Conservation (phyloP, 2,888 invertebrate species). For the Eupsilia transversa region DNA sequence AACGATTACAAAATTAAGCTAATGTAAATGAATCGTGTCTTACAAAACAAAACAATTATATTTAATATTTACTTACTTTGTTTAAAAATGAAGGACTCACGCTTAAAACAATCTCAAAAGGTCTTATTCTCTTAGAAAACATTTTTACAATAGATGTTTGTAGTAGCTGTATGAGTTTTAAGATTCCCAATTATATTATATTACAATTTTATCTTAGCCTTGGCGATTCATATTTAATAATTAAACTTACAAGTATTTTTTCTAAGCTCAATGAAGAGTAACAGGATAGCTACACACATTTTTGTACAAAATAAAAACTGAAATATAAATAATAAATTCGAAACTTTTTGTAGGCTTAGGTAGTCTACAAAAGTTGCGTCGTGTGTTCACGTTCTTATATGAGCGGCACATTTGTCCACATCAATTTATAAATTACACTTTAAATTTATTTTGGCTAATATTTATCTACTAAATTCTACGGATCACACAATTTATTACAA, state of each 20-base stretch:
- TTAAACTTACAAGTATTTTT: constrained; percentile 47
- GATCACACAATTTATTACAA: constrained; percentile 84
- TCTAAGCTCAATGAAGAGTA: constrained; percentile 66
- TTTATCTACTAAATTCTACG: constrained; percentile 79
- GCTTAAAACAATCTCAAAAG: constrained; percentile 55
- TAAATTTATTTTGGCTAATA: constrained; percentile 72
- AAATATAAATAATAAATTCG: constrained; percentile 5
- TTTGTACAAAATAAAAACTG: constrained; percentile 48
- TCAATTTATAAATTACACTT: constrained; percentile 42
- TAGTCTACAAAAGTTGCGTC: constrained; percentile 35
- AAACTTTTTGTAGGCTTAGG: constrained; percentile 27
- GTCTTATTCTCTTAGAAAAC: constrained; percentile 55
- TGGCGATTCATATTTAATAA: constrained; percentile 51
- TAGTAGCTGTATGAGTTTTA: constrained; percentile 42
- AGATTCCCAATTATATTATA: constrained; percentile 57
- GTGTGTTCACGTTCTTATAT: constrained; percentile 16
- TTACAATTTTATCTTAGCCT: constrained; percentile 58
- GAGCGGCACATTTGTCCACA: constrained; percentile 14
- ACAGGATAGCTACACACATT: constrained; percentile 56
- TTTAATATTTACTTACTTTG: background rate
- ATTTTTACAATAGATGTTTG: constrained; percentile 58
- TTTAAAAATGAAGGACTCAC: constrained; percentile 15
- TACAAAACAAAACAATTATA: constrained; percentile 18
- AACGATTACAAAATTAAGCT: constrained; percentile 20
- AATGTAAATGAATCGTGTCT: constrained; percentile 7